Conservation (phyloP, 2,113 vertebrate species). For the Tyrannus savana region DNA sequence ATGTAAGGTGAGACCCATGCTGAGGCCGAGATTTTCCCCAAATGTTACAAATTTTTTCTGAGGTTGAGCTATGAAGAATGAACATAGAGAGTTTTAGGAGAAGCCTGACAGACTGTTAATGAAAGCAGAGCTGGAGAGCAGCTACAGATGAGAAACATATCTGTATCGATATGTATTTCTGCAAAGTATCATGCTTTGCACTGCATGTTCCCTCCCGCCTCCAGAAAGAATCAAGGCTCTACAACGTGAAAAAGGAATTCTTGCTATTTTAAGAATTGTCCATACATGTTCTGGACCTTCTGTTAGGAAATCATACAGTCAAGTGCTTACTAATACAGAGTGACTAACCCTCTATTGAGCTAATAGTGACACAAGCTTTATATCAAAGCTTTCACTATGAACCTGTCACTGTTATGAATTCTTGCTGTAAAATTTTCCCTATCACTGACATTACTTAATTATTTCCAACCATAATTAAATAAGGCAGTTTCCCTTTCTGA, state of each 20-base stretch:
- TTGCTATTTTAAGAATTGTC: conserved; percentile 43
- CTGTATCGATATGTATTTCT: neutral
- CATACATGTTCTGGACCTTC: conserved; percentile 38
- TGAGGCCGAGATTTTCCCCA: neutral
- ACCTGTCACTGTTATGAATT: neutral
- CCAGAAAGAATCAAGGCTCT: neutral
- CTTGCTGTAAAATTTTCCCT: neutral
- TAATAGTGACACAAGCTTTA: conserved; percentile 17
- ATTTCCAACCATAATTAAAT: neutral
- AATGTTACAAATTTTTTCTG: neutral
- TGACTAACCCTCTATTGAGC: conserved; percentile 42
- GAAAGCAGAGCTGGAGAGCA: neutral
- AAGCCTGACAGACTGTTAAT: neutral
- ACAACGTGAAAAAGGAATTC: conserved; percentile 24
- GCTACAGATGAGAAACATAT: neutral
- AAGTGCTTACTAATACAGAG: conserved; percentile 22
- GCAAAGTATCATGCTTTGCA: neutral
- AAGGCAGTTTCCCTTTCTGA: neutral
- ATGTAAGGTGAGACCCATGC: neutral
- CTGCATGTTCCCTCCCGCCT: conserved; percentile 2
- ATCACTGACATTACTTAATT: neutral
- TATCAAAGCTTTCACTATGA: conserved; percentile 41
- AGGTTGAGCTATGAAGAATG: neutral
- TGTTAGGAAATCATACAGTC: conserved; percentile 40
- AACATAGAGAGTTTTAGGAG: neutral